Conservation (phyloP, 2,113 vertebrate species). For the Zapus hudsonius region DNA sequence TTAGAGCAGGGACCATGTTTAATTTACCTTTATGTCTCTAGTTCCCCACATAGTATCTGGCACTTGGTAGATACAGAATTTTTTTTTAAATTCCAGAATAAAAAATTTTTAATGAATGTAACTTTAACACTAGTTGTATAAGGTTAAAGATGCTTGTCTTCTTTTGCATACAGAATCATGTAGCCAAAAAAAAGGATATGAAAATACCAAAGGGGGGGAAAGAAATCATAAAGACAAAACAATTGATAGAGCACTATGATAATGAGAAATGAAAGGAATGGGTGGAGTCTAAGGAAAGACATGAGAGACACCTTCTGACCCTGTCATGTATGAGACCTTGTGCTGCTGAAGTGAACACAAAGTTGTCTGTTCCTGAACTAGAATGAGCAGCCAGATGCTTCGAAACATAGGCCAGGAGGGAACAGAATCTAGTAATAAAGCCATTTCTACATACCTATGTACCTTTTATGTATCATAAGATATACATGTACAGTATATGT, state of each 20-base stretch:
- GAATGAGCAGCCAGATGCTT: not conserved
- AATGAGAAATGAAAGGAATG: not conserved
- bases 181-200: not conserved
- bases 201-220: not conserved
- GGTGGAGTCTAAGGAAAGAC: not conserved
- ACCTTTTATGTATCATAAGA: not conserved
- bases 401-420: not conserved
- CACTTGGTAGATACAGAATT: not conserved
- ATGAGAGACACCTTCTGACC: not conserved
- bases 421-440: not conserved
- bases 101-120: not conserved
- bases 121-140: not conserved
- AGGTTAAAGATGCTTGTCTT: not conserved
- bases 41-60: not conserved
- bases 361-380: not conserved
- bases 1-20: not conserved
- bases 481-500: not conserved
- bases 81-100: not conserved
- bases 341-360: not conserved
- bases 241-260: not conserved
- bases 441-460: not conserved
- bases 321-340: not conserved
- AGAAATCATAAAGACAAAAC: not conserved
- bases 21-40: not conserved
- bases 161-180: not conserved